These are phyloP conservation scores for Epinotia ramella DNA, from an alignment of 2,888 invertebrate species.

Conservation along the genomic window DNA sequence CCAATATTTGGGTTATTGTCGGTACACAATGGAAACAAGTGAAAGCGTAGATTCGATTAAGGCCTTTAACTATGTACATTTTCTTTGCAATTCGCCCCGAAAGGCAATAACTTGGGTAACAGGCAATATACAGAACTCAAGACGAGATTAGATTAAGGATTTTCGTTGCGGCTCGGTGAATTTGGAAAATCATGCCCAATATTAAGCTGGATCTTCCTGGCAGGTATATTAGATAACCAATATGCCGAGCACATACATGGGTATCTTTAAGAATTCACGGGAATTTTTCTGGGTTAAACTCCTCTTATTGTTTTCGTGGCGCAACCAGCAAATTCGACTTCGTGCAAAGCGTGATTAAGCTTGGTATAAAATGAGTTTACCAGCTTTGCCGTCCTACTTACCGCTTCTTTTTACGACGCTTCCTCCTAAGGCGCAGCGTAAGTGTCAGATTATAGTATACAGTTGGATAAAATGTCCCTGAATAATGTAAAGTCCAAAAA, in stretches of 20 bases:
- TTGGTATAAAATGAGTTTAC: conserved; percentile 36
- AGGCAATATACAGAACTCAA: conserved; percentile 5
- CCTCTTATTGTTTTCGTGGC: conserved; percentile 14
- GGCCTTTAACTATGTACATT: too few relatives aligned
- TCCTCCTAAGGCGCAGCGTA: conserved; percentile 42
- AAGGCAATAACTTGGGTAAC: not conserved
- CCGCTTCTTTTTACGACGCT: conserved; percentile 39
- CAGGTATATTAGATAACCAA: not conserved
- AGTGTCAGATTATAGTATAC: conserved; percentile 37
- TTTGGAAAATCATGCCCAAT: conserved; percentile 1
- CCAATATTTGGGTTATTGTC: too few relatives aligned
- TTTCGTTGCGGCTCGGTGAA: not conserved
- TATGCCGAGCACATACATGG: not conserved
- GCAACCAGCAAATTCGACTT: conserved; percentile 27
- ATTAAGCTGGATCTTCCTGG: not conserved
- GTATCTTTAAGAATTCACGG: conserved; percentile 7
- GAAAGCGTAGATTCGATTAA: too few relatives aligned
- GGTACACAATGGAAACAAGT: too few relatives aligned
- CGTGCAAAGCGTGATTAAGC: conserved; percentile 45
- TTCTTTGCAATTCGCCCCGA: not conserved
- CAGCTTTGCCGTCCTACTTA: conserved; percentile 41
- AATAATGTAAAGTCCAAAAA: not conserved
- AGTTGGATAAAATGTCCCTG: conserved; percentile 15
- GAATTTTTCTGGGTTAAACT: not conserved
- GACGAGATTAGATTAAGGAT: not conserved